These are phyloP conservation scores for Chanos chanos DNA, from an alignment of 2,797 vertebrate species.

Conservation along the genomic window DNA sequence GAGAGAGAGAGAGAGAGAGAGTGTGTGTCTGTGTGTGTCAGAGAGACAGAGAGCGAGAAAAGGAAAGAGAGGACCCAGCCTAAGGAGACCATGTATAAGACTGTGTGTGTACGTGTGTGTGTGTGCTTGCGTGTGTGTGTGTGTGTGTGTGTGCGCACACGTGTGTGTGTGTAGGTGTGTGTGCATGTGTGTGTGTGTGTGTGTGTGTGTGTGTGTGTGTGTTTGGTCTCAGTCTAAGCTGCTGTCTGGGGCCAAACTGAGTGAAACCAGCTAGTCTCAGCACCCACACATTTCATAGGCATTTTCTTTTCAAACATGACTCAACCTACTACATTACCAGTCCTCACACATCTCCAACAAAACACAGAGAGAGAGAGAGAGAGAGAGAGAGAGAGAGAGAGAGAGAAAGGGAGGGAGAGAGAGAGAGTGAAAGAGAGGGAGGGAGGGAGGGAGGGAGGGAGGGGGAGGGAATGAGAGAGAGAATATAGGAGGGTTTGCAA, in stretches of 20 bases:
- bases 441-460: constrained; percentile 44
- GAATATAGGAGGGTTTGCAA: neutral
- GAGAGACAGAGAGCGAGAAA: neutral
- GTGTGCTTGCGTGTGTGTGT: no score
- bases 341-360: no score
- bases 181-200: no score
- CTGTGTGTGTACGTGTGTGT: constrained; percentile 8
- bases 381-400: neutral
- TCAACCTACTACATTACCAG: no score
- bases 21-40: constrained; percentile 23
- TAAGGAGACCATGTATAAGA: no score
- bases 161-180: no score
- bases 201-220: no score
- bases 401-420: constrained; percentile 44
- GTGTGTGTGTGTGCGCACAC: no score
- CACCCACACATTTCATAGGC: no score
- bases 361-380: constrained; percentile 28
- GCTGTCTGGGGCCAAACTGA: constrained; percentile 28
- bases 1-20: constrained; percentile 25
- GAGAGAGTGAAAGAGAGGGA: constrained; percentile 42
- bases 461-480: neutral
- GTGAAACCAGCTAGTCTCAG: no score
- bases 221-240: no score
- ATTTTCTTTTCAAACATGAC: no score
- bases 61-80: constrained; percentile 38